Evolutionary conservation across 2,113 vertebrate genomes (phyloP).

Genomic region (Zeus faber): DNA sequence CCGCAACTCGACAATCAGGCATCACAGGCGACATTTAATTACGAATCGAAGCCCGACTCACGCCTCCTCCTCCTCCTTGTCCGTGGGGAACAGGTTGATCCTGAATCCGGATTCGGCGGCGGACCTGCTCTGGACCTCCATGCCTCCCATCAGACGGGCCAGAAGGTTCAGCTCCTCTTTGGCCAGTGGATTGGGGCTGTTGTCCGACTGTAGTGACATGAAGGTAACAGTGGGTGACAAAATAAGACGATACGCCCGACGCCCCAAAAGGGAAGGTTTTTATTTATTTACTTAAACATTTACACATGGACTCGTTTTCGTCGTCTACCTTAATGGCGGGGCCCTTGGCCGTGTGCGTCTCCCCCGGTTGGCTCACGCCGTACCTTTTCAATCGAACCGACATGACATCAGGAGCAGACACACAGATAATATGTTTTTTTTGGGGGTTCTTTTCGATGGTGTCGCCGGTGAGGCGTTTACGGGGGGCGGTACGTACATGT

Average conservation of each 20-base stretch:
- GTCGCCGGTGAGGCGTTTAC: no score
- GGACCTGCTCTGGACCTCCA: slow-evolving; percentile 71
- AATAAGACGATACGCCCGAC: no score
- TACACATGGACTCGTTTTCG: no score
- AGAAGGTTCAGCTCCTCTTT: slow-evolving; percentile 94
- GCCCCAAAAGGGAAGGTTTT: no score
- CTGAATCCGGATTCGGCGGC: slow-evolving; percentile 72
- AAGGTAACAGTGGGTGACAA: not conserved
- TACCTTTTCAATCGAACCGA: slow-evolving; percentile 74
- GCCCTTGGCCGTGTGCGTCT: slow-evolving; percentile 77
- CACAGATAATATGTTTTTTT: no score
- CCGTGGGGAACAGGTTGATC: slow-evolving; percentile 82
- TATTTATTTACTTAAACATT: no score
- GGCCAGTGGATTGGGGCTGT: slow-evolving; percentile 82
- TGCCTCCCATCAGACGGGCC: slow-evolving; percentile 85
- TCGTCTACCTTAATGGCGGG: slow-evolving; percentile 78
- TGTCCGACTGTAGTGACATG: slow-evolving; percentile 63
- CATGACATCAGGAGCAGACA: not conserved
- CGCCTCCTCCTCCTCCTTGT: slow-evolving; percentile 83
- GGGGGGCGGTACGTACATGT: slow-evolving; percentile 92
- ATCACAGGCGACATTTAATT: no score
- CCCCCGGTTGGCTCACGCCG: slow-evolving; percentile 71
- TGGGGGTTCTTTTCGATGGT: no score
- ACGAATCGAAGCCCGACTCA: slow-evolving; percentile 43
- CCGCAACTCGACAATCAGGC: no score